phyloP scores from a whole-genome alignment of 1,140 invertebrate species.

The Forficula auricularia region DNA sequence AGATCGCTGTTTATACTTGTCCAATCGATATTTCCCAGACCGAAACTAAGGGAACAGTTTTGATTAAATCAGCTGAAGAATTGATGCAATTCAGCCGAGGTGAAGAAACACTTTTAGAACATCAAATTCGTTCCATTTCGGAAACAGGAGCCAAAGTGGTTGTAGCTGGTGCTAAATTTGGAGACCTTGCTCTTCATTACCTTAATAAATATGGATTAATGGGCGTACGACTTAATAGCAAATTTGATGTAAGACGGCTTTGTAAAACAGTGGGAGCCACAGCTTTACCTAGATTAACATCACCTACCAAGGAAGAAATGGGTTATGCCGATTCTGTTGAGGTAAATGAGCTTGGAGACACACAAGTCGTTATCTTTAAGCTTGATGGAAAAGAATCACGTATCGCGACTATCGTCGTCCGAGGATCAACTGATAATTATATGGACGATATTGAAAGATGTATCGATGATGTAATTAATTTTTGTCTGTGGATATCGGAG shows the following conservation, averaged over 20 bases:
- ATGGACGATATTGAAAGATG: slow-evolving; percentile 99
- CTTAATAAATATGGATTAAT: slow-evolving; percentile 95
- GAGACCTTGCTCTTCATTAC: slow-evolving; percentile 93
- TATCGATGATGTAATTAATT: slow-evolving; percentile 97
- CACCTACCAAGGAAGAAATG: slow-evolving; percentile 77
- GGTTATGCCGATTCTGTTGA: slow-evolving; percentile 82
- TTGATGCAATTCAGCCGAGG: slow-evolving; percentile 83
- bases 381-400: slow-evolving; percentile 62
- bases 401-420: slow-evolving; percentile 82
- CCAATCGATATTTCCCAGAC: slow-evolving; percentile 90
- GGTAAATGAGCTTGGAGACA: slow-evolving; percentile 94
- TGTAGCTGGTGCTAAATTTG: slow-evolving; percentile 93
- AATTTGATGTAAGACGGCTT: slow-evolving; percentile 88
- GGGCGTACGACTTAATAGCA: slow-evolving; percentile 87
- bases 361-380: slow-evolving; percentile 78
- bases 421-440: slow-evolving; percentile 93
- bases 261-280: slow-evolving; percentile 81
- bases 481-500: too few relatives aligned
- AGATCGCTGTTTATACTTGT: slow-evolving; percentile 88
- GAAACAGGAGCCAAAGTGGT: slow-evolving; percentile 81
- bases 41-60: slow-evolving; percentile 98
- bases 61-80: slow-evolving; percentile 92
- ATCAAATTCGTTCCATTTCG: slow-evolving; percentile 84
- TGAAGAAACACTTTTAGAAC: slow-evolving; percentile 83
- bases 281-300: slow-evolving; percentile 52